Evolutionary conservation across 2,113 vertebrate genomes (phyloP).

Genomic region (Gopherus evgoodei): DNA sequence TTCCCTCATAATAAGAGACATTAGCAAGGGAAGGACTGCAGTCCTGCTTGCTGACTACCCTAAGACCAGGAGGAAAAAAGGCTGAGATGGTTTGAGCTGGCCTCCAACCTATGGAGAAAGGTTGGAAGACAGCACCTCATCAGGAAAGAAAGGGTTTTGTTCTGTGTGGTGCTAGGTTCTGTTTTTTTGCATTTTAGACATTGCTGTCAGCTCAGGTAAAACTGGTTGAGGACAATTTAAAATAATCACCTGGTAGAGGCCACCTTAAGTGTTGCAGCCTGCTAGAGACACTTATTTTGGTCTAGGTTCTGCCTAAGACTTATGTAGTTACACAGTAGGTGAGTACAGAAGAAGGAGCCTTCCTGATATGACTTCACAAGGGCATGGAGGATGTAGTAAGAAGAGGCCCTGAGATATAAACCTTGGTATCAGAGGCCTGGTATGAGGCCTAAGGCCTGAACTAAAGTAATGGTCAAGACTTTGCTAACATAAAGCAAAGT

Average conservation of each 20-base stretch:
- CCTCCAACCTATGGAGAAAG: neutral
- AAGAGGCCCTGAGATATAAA: no score
- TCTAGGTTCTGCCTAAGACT: conserved; percentile 8
- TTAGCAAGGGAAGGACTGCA: neutral
- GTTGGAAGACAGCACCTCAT: neutral
- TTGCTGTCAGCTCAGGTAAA: neutral
- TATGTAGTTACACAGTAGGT: neutral
- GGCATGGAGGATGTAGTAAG: neutral
- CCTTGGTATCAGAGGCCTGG: no score
- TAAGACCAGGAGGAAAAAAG: neutral
- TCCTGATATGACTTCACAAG: neutral
- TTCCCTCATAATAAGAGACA: neutral
- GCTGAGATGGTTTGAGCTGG: neutral
- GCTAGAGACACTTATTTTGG: neutral
- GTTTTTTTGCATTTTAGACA: neutral
- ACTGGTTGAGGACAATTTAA: neutral
- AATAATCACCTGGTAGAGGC: neutral
- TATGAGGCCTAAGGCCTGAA: no score
- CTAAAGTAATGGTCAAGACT: no score
- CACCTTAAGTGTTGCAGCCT: neutral
- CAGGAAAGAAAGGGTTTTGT: neutral
- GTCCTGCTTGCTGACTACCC: neutral
- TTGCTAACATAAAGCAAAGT: no score
- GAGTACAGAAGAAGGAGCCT: neutral
- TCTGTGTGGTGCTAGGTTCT: neutral